These are phyloP conservation scores for Sinodicranocentrus sp. DNA, from an alignment of 2,888 invertebrate genomes.

Conservation along the genomic window DNA sequence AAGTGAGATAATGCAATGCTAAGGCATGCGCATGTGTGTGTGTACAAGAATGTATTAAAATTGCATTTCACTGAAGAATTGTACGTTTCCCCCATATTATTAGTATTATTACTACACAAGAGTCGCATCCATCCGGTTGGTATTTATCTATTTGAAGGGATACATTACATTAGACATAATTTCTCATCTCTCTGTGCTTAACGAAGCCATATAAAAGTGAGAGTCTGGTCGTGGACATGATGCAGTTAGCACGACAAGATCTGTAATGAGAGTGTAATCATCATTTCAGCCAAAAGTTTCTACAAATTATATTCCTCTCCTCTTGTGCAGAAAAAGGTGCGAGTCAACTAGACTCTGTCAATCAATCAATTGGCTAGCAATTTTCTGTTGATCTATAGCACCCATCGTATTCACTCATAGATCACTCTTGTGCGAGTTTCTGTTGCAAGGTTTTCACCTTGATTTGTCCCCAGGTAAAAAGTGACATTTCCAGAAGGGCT, in stretches of 20 bases:
- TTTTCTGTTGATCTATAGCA: too few relatives aligned
- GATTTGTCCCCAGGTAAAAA: too few relatives aligned
- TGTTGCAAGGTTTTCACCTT: too few relatives aligned
- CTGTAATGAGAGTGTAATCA: constrained; percentile 20
- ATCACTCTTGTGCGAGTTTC: too few relatives aligned
- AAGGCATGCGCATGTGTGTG: not conserved
- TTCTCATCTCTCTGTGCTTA: constrained; percentile 37
- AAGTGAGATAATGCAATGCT: not conserved
- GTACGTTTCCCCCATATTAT: not conserved
- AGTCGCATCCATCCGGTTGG: constrained; percentile 42
- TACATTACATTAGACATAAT: too few relatives aligned
- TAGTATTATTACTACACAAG: not conserved
- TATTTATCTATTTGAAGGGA: not conserved
- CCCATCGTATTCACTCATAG: too few relatives aligned
- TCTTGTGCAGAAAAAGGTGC: not conserved
- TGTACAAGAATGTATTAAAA: too few relatives aligned
- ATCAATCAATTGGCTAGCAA: too few relatives aligned
- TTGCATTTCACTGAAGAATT: constrained; percentile 29
- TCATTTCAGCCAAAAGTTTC: constrained; percentile 45
- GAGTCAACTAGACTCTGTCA: not conserved
- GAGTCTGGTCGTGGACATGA: constrained; percentile 48
- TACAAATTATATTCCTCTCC: constrained; percentile 34
- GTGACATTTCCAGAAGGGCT: too few relatives aligned
- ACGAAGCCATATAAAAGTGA: constrained; percentile 62
- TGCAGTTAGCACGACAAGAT: constrained; percentile 40